Percentiles rank a stretch among this genome's conserved stretches.
Evolutionary conservation across 2,113 vertebrate species (phyloP).

Genomic region (Corythornis cristatus): DNA sequence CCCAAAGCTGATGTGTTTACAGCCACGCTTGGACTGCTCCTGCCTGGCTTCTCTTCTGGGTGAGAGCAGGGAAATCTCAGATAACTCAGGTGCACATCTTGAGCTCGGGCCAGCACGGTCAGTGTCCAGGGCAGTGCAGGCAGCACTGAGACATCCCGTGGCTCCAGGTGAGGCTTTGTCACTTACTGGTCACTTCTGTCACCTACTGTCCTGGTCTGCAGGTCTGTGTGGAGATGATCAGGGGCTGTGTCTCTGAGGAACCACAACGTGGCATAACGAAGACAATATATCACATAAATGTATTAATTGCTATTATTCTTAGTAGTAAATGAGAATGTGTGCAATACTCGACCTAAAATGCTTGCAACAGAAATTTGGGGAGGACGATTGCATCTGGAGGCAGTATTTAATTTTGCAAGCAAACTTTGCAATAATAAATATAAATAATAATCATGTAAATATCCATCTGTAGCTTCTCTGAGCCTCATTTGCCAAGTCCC

Average conservation of each 20-base stretch:
- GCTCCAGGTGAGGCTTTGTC: background rate
- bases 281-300: background rate
- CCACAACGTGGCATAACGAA: background rate
- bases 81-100: background rate
- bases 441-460: background rate
- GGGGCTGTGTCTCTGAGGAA: background rate
- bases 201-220: background rate
- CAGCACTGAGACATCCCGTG: background rate
- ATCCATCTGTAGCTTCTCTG: background rate
- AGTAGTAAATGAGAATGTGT: background rate
- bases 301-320: background rate
- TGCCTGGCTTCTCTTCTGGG: background rate
- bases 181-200: background rate
- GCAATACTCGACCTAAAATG: background rate
- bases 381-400: background rate
- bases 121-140: background rate
- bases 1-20: conserved; percentile 32
- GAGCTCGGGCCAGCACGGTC: background rate
- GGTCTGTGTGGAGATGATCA: background rate
- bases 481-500: background rate
- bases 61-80: background rate
- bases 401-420: background rate
- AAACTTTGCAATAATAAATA: background rate
- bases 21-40: background rate
- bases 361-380: background rate